phyloP scores from a whole-genome alignment of 2,113 vertebrate genomes.

The Gavialis gangeticus region DNA sequence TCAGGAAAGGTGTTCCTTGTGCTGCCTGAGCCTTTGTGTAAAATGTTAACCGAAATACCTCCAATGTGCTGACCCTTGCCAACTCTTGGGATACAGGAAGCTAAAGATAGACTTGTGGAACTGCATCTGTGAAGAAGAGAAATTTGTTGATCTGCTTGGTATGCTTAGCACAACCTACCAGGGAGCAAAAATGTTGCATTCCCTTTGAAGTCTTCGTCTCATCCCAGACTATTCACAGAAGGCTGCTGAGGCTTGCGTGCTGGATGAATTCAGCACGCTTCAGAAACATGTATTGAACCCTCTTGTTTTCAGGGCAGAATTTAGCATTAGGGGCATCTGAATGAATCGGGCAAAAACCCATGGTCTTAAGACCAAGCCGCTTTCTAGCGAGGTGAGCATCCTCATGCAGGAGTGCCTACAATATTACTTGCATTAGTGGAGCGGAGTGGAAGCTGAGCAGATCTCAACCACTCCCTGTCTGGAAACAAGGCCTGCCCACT shows the following conservation, averaged over 20 bases:
- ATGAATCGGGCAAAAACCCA: not conserved
- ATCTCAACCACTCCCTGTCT: too few species aligned
- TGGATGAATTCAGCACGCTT: not conserved
- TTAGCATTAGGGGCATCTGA: not conserved
- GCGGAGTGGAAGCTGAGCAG: too few species aligned
- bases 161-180: conserved; percentile 27
- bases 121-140: conserved; percentile 43
- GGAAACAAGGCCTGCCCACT: too few species aligned
- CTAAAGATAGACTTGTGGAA: conserved; percentile 50
- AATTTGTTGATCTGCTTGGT: conserved; percentile 37
- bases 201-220: conserved; percentile 55
- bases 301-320: not conserved
- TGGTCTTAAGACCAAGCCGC: not conserved
- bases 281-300: not conserved
- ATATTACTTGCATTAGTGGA: too few species aligned
- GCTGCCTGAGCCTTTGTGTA: not conserved
- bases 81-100: not conserved
- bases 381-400: not conserved
- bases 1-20: not conserved
- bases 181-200: conserved; percentile 42
- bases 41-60: conserved; percentile 38
- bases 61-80: conserved; percentile 11
- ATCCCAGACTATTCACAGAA: conserved; percentile 55
- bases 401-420: too few species aligned
- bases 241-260: conserved; percentile 46